Evolutionary conservation across 2,113 vertebrate genomes (phyloP), one percentile per base, ranked within the genome.

Genomic region (Ia io): DNA sequence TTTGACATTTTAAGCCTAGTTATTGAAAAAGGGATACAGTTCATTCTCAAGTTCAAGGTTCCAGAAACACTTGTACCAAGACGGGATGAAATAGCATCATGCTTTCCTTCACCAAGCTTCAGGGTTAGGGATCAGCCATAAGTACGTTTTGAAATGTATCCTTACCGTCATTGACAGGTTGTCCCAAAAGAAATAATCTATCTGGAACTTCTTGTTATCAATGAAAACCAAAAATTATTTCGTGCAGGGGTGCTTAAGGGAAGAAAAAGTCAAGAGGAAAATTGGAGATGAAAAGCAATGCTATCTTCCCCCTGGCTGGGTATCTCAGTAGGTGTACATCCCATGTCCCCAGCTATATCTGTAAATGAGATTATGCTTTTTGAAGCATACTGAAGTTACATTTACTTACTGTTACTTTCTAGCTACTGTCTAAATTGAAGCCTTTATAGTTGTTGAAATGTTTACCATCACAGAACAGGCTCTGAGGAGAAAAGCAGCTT

Each of bases 171-270:
- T 37, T 83, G 32, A 88, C 22, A 91, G 74, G 42, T 83, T 42
- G 63, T 84, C 80, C 37, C 40, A 61, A 53, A 76, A 49, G 63
- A 91, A 84, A 84, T 84, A 65, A 78, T 84, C 56, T 83, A 74
- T 10, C 16, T 86, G 53, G 16, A 42, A 63, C 47, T 40, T 87
- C 35, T 90, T 37, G 61, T 80, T 95, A 89, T 63, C 78, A 78
- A 23, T 65, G 86, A 73, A 93, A 94, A 95, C 28, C 90, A 93
- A 94, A 96, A 96, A 61, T 82, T 82, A 74, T 70, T 49, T 91
- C 63, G 20, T 37, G 11, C 32, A 86, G 92, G 40, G 22, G 32
- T 69, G 78, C 87, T 93, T 37, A 59, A 82, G 67, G 77, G 73
- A 53, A 73, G 67, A 69, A 82, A 91, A 84, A 88, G 67, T 83